Evolutionary conservation across 2,888 invertebrate species (phyloP), one percentile per base, ranked within the genome.

Genomic region (Scaptodrosophila latifasciaeformis): DNA sequence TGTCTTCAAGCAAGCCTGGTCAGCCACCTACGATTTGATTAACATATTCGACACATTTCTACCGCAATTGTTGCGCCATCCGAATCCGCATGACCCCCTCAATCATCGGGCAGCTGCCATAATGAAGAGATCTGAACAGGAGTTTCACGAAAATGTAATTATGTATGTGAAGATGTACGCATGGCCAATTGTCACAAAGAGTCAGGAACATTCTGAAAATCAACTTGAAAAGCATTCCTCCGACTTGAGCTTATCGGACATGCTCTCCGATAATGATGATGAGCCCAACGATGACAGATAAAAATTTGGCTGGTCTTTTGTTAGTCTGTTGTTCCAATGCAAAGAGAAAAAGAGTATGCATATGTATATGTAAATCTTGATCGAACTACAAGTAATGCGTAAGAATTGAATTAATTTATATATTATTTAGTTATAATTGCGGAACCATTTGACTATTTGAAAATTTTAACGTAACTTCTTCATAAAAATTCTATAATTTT

Each of bases 1-100:
- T 49, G 74, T 76, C 15, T 66, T 74, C n/a, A 70, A 66, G n/a
- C 70, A 74, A 47, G 74, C 77, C 43, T 74, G 74, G 74, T 76
- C 68, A 10, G 54, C 70, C 31, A 70, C 63, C 50, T 74, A 74
- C 27, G 74, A 72, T 58, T 47, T 74, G 50, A 56, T 76, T 3
- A 74, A 74, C 19, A 76, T 74, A 19, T 72, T 74, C n/a, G 77
- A 74, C 15, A 74, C 70, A 44, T 74, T 74, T 31, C 40, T 74
- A 47, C 74, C 74, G 6, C 74, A 74, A 43, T 39, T 74, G n/a
- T 15, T 74, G 51, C 62, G 77, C 1, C 50, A 72, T 18, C 74
- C 74, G 2, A 74, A 77, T 53, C 74, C 77, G 0, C 47, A 67
- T 19, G 74, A 74, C 46, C 66, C 77, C 1, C 55, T 74, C 1